Evolutionary conservation across 2,888 invertebrate species (phyloP).

Genomic region (Eupithecia abbreviata): DNA sequence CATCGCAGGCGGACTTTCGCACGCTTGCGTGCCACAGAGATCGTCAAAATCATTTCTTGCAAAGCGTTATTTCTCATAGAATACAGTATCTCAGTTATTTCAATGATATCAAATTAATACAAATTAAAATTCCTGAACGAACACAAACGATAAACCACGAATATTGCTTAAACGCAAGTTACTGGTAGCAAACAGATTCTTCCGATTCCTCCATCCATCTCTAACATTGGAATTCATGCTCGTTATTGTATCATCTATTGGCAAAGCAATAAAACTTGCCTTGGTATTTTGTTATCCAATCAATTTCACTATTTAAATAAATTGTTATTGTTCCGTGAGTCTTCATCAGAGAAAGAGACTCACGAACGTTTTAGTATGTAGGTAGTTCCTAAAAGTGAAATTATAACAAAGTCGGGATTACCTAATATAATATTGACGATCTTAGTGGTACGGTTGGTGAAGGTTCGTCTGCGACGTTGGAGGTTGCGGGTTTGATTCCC

Average conservation of each 20-base stretch:
- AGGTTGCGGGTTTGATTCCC: no score
- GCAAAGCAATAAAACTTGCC: background rate
- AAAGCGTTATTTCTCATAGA: background rate
- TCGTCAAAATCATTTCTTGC: no score
- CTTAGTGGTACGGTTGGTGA: no score
- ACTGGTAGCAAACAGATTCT: constrained; percentile 35
- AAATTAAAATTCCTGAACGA: constrained; percentile 40
- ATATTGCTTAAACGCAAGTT: constrained; percentile 35
- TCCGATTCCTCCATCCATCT: constrained; percentile 37
- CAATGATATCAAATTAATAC: constrained; percentile 24
- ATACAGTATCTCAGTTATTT: constrained; percentile 8
- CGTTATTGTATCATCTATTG: constrained; percentile 18
- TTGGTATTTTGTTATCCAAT: background rate
- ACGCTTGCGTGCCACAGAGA: no score
- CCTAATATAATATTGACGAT: no score
- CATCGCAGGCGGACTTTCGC: no score
- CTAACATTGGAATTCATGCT: constrained; percentile 30
- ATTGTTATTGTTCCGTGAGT: background rate
- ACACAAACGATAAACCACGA: constrained; percentile 35
- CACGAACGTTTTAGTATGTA: background rate
- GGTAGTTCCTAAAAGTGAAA: background rate
- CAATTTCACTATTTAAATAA: background rate
- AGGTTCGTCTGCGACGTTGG: no score
- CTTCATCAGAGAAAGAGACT: background rate
- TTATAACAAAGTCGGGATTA: background rate